These are phyloP conservation scores for Xanthorhoe spadicearia DNA, from an alignment of 2,888 invertebrate species.

Conservation along the genomic window DNA sequence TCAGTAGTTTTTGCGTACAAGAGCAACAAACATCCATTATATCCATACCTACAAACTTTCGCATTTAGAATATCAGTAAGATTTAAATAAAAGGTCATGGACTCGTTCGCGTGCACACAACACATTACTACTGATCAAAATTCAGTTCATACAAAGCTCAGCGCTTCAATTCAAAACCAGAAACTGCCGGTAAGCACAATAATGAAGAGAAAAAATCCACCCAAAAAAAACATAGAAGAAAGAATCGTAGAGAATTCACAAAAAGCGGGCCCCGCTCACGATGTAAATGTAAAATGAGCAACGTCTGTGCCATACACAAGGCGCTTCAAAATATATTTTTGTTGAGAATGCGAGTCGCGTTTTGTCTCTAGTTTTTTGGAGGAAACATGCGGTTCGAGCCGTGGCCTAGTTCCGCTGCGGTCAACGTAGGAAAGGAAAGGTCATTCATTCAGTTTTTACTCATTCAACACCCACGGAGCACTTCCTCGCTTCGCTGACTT, in stretches of 20 bases:
- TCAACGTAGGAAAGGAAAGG: constrained; percentile 61
- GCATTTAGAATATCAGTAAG: no score
- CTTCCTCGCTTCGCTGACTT: constrained; percentile 20
- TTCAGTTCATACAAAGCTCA: constrained; percentile 33
- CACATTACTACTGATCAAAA: constrained; percentile 32
- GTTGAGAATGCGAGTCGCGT: constrained; percentile 32
- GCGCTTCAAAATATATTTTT: constrained; percentile 41
- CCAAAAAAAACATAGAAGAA: constrained; percentile 32
- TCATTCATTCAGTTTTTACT: constrained; percentile 54
- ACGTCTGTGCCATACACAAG: constrained; percentile 35
- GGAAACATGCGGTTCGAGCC: constrained; percentile 48
- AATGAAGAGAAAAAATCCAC: constrained; percentile 32
- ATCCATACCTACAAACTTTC: no score
- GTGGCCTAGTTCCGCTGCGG: constrained; percentile 70
- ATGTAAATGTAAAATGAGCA: constrained; percentile 44
- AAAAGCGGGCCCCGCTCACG: constrained; percentile 36
- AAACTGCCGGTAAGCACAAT: constrained; percentile 24
- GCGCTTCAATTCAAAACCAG: constrained; percentile 38
- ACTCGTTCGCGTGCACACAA: constrained; percentile 46
- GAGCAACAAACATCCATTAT: no score
- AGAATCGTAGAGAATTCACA: constrained; percentile 39
- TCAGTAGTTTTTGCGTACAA: no score
- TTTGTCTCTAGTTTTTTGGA: constrained; percentile 40
- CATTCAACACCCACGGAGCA: constrained; percentile 41
- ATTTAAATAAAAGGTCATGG: constrained; percentile 38